Evolutionary conservation across 2,888 invertebrate species (phyloP), one percentile per base, ranked within the genome.

Genomic region (Cephonodes hylas): DNA sequence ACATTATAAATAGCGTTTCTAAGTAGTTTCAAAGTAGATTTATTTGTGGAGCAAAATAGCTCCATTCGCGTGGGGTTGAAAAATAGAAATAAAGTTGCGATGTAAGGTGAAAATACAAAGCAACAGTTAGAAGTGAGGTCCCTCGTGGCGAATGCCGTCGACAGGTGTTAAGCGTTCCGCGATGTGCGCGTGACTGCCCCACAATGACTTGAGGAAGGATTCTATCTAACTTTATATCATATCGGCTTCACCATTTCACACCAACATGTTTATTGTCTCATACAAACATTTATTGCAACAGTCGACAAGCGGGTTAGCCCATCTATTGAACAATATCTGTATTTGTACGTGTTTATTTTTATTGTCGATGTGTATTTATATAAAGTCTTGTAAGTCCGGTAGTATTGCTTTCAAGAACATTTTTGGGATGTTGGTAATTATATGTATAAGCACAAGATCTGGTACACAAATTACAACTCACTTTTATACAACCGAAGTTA

Each of bases 111-210:
- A 60, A 62, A 59, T 34, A 86, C 83, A 87, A 86, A 84, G 79
- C 79, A 83, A 84, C 82, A 81, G 84, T 85, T 86, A 79, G 75
- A 75, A 78, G 77, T 69, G 75, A 65, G 77, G 73, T 83, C 84
- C 83, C 84, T 68, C 64, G 83, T 69, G 84, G 83, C 79, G 75
- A 84, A 79, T 84, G 83, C 77, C 73, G 76, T 70, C 77, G 86
- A 79, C 88, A 87, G 88, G 85, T 86, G 85, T 76, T 72, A 73
- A 75, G 75, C 77, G 73, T 67, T 71, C 79, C 68, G 74, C 73
- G 71, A 75, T 74, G 75, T 76, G 83, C 81, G 80, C 86, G 83
- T 85, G 85, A 85, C 86, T 83, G 74, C 76, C 75, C 80, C 82
- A 84, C 84, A 84, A 86, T 87, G 77, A 79, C 79, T 75, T 67